These are phyloP conservation scores for Ceratoteleas bidentatus DNA, from an alignment of 1,140 invertebrate species.

Conservation along the genomic window DNA sequence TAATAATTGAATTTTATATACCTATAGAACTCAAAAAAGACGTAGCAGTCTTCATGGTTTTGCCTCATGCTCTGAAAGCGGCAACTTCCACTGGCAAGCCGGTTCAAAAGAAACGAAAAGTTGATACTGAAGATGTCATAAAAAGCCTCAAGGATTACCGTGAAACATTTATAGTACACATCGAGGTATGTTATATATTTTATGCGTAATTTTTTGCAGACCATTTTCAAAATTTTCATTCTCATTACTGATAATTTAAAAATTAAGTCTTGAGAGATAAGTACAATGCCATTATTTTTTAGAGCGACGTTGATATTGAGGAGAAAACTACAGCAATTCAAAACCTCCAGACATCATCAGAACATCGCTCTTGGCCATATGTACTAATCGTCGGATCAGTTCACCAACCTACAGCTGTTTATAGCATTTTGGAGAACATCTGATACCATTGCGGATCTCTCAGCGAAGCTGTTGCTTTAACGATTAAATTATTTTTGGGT, in stretches of 20 bases:
- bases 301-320: too few species aligned
- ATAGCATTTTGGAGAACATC: background rate
- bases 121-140: background rate
- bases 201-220: background rate
- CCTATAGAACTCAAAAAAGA: background rate
- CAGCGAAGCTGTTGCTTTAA: background rate
- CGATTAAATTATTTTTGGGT: background rate
- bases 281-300: background rate
- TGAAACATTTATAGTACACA: slow-evolving; percentile 12
- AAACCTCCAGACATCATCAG: background rate
- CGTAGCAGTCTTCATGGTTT: background rate
- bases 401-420: background rate
- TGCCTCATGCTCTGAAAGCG: slow-evolving; percentile 11
- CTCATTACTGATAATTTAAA: background rate
- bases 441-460: background rate
- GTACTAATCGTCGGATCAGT: background rate
- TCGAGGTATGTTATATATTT: slow-evolving; percentile 2
- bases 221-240: slow-evolving; percentile 2
- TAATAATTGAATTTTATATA: background rate
- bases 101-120: background rate
- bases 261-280: background rate
- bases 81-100: slow-evolving; percentile 4
- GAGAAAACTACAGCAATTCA: too few species aligned
- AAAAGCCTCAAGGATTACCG: background rate
- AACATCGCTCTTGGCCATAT: background rate